Evolutionary conservation across 2,888 invertebrate genomes (phyloP).

Genomic region (Limnephilus marmoratus): DNA sequence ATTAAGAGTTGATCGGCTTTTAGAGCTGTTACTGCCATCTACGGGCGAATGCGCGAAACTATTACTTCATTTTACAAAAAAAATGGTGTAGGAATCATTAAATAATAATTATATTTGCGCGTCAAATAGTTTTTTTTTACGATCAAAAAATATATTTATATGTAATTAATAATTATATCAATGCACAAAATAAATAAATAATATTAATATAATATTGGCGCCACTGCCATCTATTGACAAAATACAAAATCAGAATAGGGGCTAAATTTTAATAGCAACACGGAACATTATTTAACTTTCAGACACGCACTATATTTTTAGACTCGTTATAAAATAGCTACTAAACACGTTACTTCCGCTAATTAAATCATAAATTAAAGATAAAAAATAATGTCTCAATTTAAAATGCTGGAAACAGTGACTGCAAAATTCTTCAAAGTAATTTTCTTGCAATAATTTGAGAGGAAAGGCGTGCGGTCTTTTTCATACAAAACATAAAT

Average conservation of each 20-base stretch:
- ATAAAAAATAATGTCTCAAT: neutral
- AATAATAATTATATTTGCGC: neutral
- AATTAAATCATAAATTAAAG: neutral
- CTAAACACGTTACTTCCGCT: neutral
- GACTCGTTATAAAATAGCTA: neutral
- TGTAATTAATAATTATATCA: too few species aligned
- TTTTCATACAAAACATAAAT: too few species aligned
- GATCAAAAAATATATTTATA: too few species aligned
- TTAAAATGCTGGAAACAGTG: neutral
- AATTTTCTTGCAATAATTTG: neutral
- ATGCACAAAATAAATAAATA: neutral
- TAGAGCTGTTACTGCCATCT: neutral
- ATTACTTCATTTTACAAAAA: neutral
- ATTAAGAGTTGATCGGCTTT: neutral
- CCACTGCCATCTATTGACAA: neutral
- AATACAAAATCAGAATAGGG: neutral
- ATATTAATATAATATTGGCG: neutral
- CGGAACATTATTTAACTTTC: neutral
- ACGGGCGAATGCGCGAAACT: neutral
- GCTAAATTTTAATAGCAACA: neutral
- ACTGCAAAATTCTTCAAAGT: neutral
- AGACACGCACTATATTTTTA: neutral
- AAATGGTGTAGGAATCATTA: neutral
- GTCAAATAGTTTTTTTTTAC: too few species aligned
- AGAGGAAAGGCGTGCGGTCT: too few species aligned